phyloP scores from a whole-genome alignment of 53 echinoderm and acorn worm species.

The Patiria pectinifera region DNA sequence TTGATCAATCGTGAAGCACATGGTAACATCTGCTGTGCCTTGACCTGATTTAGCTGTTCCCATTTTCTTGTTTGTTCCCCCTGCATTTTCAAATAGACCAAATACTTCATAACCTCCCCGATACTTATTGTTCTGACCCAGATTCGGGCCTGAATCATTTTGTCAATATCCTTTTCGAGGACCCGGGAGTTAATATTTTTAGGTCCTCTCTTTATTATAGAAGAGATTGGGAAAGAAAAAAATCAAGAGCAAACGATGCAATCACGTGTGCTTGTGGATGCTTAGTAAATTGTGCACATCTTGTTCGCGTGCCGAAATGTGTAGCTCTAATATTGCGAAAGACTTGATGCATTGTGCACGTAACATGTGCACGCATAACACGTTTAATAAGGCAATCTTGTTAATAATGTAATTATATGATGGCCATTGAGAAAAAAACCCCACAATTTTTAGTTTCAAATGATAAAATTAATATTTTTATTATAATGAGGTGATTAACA shows the following conservation, averaged over 20 bases:
- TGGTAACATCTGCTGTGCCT: slow-evolving; percentile 39
- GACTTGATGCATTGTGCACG: too few relatives aligned
- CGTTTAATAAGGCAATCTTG: background rate
- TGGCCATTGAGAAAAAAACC: too few relatives aligned
- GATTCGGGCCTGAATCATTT: slow-evolving; percentile 52
- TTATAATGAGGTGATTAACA: too few relatives aligned
- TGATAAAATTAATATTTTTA: too few relatives aligned
- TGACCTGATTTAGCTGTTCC: slow-evolving; percentile 19
- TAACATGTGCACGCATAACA: background rate
- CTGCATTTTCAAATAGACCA: slow-evolving; percentile 31
- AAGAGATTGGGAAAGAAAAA: background rate
- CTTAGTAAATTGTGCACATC: background rate
- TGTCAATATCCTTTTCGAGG: slow-evolving; percentile 53
- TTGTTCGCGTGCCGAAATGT: background rate
- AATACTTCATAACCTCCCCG: slow-evolving; percentile 46
- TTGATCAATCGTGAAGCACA: slow-evolving; percentile 30
- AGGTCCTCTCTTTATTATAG: background rate
- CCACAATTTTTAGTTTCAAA: too few relatives aligned
- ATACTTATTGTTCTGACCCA: slow-evolving; percentile 48
- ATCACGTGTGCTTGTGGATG: background rate
- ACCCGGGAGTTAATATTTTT: slow-evolving; percentile 41
- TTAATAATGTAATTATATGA: background rate
- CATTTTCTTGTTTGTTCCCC: slow-evolving; percentile 32
- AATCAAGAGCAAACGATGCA: background rate
- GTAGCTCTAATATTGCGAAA: background rate